Evolutionary conservation across 1,140 invertebrate genomes (phyloP), one percentile per base, ranked within the genome.

Genomic region (Drosophila lini): DNA sequence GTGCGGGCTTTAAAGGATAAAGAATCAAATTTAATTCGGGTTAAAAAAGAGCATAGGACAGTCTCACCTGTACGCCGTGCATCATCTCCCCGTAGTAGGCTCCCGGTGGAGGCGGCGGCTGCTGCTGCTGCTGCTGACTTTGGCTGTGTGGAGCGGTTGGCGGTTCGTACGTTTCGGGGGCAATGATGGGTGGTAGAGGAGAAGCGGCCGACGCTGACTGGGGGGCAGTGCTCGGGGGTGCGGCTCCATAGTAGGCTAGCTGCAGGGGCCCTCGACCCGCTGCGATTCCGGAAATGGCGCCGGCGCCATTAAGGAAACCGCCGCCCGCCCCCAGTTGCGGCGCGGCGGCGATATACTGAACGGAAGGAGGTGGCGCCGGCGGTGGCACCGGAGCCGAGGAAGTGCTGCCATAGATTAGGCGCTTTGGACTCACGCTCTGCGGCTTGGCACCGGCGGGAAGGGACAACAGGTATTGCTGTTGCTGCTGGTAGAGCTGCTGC

Each of bases 81-180:
- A 92, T 80, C 36, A 91, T 79, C 55, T 92, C 91, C 74, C 86
- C 90, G 62, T 92, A 92, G 58, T 92, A 92, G 61, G 77, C 71
- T 63, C 86, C 70, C 50, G 88, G 78, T 56, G 76, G 78, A 67
- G 73, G 69, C 41, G 83, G 82, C 68, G 65, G 77, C 45, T 58
- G 64, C 52, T 78, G 76, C 65, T 78, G 81, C 55, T 73, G 80
- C 47, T 77, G 74, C 45, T 79, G 89, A 64, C 65, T 89, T 89
- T 91, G 89, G 78, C 85, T 90, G 63, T 84, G 88, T 89, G 85
- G 84, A 89, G 85, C 83, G 80, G 76, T 90, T 85, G 73, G 79
- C 74, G 80, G 75, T 74, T 89, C 84, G 62, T 91, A 86, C 31
- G 82, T 63, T 65, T 86, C 82, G 77, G 75, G 73, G 74, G 77